phyloP scores from a whole-genome alignment of 2,888 invertebrate species.

The Tillus elongatus region DNA sequence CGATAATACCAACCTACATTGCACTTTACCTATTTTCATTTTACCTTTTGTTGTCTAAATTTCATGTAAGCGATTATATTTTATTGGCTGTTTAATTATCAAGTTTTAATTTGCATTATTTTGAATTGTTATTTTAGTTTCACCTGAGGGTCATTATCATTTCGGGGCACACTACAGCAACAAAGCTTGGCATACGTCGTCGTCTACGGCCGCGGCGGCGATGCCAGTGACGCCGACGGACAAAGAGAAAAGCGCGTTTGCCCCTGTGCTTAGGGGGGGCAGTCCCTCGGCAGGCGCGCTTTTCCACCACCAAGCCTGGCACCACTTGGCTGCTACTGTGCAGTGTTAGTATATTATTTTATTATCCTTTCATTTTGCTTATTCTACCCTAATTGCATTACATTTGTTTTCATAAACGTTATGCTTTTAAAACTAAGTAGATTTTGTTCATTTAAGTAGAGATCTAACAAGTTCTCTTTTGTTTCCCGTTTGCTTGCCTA shows the following conservation, averaged over 20 bases:
- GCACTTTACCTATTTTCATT: no score
- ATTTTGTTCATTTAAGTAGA: conserved; percentile 30
- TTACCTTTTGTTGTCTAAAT: no score
- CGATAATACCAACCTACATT: no score
- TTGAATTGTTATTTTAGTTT: conserved; percentile 34
- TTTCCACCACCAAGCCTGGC: conserved; percentile 49
- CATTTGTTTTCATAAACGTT: conserved; percentile 36
- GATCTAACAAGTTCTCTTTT: conserved; percentile 23
- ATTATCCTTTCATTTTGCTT: conserved; percentile 33
- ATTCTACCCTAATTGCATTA: conserved; percentile 32
- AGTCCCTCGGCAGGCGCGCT: conserved; percentile 45
- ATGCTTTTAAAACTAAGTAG: conserved; percentile 35
- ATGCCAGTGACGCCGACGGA: conserved; percentile 29
- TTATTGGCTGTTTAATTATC: no score
- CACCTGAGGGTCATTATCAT: conserved; percentile 37
- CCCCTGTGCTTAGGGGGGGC: conserved; percentile 46
- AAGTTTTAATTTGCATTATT: conserved; percentile 19
- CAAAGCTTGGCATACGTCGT: conserved; percentile 16
- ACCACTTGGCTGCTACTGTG: conserved; percentile 51
- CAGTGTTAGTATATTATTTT: conserved; percentile 54
- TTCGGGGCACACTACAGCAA: conserved; percentile 33
- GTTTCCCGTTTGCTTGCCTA: not conserved
- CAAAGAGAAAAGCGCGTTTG: conserved; percentile 49
- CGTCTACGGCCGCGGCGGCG: conserved; percentile 11
- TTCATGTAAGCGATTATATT: no score